A percentile compares a stretch with the other conserved stretches of the same genome.
These are phyloP conservation scores for Spodoptera litura DNA, from an alignment of 1,140 invertebrate species.

Conservation along the genomic window DNA sequence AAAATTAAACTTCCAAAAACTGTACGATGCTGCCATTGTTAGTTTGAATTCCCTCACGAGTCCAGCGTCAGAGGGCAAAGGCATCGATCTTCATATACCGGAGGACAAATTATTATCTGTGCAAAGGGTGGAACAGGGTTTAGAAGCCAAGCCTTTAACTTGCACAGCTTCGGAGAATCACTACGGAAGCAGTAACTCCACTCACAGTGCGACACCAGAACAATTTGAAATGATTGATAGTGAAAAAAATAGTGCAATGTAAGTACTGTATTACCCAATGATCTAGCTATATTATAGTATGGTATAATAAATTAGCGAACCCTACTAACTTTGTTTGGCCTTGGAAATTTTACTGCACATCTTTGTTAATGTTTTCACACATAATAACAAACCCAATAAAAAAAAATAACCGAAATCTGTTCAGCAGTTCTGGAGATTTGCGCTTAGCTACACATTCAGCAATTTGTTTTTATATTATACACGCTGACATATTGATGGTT, in stretches of 20 bases:
- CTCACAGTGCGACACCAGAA: constrained; percentile 82
- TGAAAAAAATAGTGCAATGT: constrained; percentile 81
- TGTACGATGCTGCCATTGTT: constrained; percentile 84
- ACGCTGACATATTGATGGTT: no score
- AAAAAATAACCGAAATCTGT: no score
- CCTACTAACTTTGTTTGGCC: no score
- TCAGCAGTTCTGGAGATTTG: no score
- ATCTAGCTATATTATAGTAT: not conserved
- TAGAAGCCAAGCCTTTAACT: constrained; percentile 72
- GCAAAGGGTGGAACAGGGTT: constrained; percentile 53
- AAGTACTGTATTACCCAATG: constrained; percentile 66
- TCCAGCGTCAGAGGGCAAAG: constrained; percentile 76
- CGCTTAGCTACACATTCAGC: no score
- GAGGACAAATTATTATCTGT: constrained; percentile 67
- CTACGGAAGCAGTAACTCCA: constrained; percentile 83
- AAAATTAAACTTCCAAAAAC: constrained; percentile 86
- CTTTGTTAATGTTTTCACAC: no score
- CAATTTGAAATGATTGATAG: constrained; percentile 85
- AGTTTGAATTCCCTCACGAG: constrained; percentile 83
- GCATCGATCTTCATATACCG: constrained; percentile 72
- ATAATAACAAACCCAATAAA: no score
- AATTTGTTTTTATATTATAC: no score
- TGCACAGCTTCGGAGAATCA: constrained; percentile 82
- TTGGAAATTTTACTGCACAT: no score
- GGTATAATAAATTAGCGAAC: no score